Base-by-base conservation (phyloP, 2,113 vertebrate species). In the Gila orcuttii region DNA sequence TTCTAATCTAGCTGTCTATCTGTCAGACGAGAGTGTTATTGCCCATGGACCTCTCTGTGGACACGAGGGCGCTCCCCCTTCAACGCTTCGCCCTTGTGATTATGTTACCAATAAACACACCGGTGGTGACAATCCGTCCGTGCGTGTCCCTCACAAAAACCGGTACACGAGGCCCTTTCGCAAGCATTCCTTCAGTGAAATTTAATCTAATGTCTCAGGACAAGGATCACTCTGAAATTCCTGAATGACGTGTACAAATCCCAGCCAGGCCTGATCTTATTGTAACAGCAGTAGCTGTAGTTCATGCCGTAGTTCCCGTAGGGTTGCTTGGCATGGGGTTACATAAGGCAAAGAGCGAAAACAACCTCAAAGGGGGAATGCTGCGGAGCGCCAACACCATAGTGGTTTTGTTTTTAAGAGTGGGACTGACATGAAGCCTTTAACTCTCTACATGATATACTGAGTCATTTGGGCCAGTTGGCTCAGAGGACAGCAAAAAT, bases 1-100 rank as follows among this genome's bases (percentile, higher is more conserved):
- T 88, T 94, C 93, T 94, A 94, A 94, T 95, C 94, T 93, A 93
- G 93, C 93, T 93, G 93, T 94, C 94, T 93, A 89, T 94, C 94
- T 93, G 88, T 91, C 92, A 91, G 88, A 86, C 57, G 74, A 85
- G 82, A 79, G 75, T 74, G 85, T 93, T 95, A 94, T 95, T 95
- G 92, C 92, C 89, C 91, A 92, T 87, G 90, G 92, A 89, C 85
- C 90, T 93, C 93, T 93, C 93, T 91, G 90, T 92, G 92, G 92
- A 93, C 92, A 91, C 87, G 90, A 89, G 79, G 25, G 73, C 74
- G 33, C 52, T 66, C 45, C 71, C 45, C 45, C 57, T 11, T 57
- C 64, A 21, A 52, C 31, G 55, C 28, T 78, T 62, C 21, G 17
- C 78, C 60, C 62, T 50, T 76, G 81, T 83, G 80, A 86, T 86